Base-by-base conservation (phyloP, 2,797 vertebrate genomes). In the Sebastes wilsoni region DNA sequence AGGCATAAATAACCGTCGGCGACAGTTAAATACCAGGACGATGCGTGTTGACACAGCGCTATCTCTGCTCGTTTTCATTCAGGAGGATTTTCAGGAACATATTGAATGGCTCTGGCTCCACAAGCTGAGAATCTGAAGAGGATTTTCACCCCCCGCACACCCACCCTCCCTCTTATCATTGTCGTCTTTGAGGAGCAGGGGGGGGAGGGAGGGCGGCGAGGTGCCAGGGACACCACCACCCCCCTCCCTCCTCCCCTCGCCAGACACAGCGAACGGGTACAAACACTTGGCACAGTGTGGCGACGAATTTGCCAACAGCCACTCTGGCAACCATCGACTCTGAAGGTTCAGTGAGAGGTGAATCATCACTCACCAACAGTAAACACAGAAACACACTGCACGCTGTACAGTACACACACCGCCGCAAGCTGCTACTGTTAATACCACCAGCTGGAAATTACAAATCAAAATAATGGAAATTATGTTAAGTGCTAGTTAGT, bases 261-360 rank as follows among this genome's bases (percentile, higher is more conserved):
- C 87, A 92, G 89, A 85, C 90, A 78, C 82, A 83, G 91, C 75
- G 81, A 89, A 83, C 36, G 89, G 88, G 88, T 90, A 93, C 93
- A 93, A 93, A 90, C 80, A 72, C 79, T 94, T 96, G 95, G 94
- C 94, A 93, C 64, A 22, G 69, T 3, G 55, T 49, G 77, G 69
- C 73, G 30, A 56, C 30, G 18, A 10, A 81, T 79, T 79, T 90
- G 93, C 95, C 95, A 95, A 88, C 90, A 91, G 88, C 82, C 83
- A 82, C 85, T 87, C 81, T 94, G 93, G 92, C 93, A 92, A 73
- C 70, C 66, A 69, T 68, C 54, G 64, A 73, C 87, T 83, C 72
- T 11, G 55, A 87, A 90, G 93, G 95, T 95, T 96, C 94, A 95
- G 83, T 69, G 81, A 92, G 92, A 93, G 94, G 94, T 94, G 94